Base-by-base conservation (phyloP, 2,797 vertebrate species). In the Nyctibius grandis region DNA sequence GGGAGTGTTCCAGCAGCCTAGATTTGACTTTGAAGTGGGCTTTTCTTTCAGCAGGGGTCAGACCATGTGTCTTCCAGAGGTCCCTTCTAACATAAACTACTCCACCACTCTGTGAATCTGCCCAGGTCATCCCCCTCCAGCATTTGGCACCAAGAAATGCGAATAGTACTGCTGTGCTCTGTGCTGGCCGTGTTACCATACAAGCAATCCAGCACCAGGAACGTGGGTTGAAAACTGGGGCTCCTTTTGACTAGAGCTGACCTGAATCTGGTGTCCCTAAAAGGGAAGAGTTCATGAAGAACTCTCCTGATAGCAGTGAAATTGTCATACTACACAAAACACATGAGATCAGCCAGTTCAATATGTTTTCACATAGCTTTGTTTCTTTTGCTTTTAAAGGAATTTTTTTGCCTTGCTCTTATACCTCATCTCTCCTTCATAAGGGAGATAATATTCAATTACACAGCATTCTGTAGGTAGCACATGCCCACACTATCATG, bases 371-470 rank as follows among this genome's bases (percentile, higher is more conserved):
- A 29, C 3, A 21, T 5, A 40, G 33, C 5, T 85, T 61, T 57
- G 17, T 42, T 87, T 77, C 36, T 42, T 88, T 89, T 85, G 67
- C 77, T 87, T 95, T 90, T 50, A 76, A 60, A 86, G 29, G 7
- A 4, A 21, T 65, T 64, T 92, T 11, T 45, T 81, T 63, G 54
- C 3, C 0, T 79, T 79, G n/a, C 9, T 88, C 8, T 90, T 56
- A 51, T 5, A 48, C 17, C 15, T 79, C n/a, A 38, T 33, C 23
- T 8, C 3, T 2, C 16, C 23, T 74, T 69, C 14, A 1, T 60
- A 54, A 70, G 48, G 36, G 65, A 95, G 74, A 77, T 91, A 95
- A 95, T 67, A 64, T 33, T 85, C 82, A 89, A 29, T 78, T 89
- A 73, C 64, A 76, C 14, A 73, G 56, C 25, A 34, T 60, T 33